phyloP scores from a whole-genome alignment of 2,888 invertebrate species.

The Parnassius apollo region DNA sequence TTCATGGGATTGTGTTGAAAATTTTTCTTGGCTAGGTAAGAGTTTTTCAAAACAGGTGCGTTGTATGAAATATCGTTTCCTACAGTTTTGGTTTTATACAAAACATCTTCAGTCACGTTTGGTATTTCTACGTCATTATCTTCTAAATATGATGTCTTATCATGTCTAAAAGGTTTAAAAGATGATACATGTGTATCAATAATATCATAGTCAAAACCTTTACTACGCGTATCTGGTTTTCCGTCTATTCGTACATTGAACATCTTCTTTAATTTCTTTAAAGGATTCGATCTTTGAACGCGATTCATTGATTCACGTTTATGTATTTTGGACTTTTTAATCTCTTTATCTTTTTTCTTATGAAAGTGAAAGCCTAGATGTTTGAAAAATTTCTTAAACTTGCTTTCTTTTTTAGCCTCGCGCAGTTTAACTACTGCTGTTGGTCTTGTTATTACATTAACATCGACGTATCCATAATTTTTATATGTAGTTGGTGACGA shows the following conservation, averaged over 20 bases:
- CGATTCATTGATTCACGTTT: constrained; percentile 29
- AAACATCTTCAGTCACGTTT: constrained; percentile 40
- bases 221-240: constrained; percentile 23
- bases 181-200: constrained; percentile 32
- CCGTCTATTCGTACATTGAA: constrained; percentile 36
- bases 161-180: constrained; percentile 38
- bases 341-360: constrained; percentile 32
- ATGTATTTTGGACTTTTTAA: constrained; percentile 31
- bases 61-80: constrained; percentile 6
- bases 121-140: constrained; percentile 49
- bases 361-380: constrained; percentile 40
- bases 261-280: constrained; percentile 48
- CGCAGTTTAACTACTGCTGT: constrained; percentile 26
- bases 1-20: not conserved
- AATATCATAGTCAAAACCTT: constrained; percentile 41
- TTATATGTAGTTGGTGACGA: constrained; percentile 6
- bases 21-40: constrained; percentile 6
- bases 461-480: constrained; percentile 20
- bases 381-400: constrained; percentile 39
- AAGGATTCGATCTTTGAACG: constrained; percentile 46
- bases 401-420: constrained; percentile 33
- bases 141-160: constrained; percentile 36
- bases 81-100: constrained; percentile 7
- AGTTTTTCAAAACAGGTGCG: not conserved
- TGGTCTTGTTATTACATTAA: constrained; percentile 18